These are phyloP conservation scores for Mactromeris polynyma DNA, from an alignment of 2,888 invertebrate genomes.

Conservation along the genomic window DNA sequence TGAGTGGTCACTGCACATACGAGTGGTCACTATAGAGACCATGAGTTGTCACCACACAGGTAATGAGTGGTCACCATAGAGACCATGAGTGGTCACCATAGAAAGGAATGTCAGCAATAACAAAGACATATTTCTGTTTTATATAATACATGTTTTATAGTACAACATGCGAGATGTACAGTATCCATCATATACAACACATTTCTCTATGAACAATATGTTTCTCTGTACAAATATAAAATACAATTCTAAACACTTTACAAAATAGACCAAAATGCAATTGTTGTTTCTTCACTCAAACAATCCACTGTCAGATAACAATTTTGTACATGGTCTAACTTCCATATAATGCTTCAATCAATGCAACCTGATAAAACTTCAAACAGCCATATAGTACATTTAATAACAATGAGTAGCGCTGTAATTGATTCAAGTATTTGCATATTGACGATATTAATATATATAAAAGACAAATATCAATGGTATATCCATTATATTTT, in stretches of 20 bases:
- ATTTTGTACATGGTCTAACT: background rate
- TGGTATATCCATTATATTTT: background rate
- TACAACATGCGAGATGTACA: constrained; percentile 2
- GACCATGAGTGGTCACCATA: background rate
- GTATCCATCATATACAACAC: background rate
- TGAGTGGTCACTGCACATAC: too few species aligned
- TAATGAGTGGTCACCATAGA: too few species aligned
- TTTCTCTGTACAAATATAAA: constrained; percentile 6
- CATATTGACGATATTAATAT: background rate
- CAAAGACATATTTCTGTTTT: background rate
- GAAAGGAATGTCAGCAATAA: background rate
- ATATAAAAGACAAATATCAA: background rate
- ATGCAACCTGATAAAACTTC: background rate
- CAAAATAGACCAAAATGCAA: background rate
- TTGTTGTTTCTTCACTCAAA: background rate
- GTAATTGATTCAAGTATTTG: too few species aligned
- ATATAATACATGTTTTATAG: background rate
- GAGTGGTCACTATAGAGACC: too few species aligned
- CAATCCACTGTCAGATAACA: background rate
- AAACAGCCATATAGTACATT: background rate
- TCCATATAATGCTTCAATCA: background rate
- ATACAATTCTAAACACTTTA: background rate
- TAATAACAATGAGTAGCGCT: too few species aligned
- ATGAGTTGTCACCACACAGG: too few species aligned
- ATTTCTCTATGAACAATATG: background rate